Conservation (phyloP, 2,797 vertebrate genomes). For the Sphenopsis melanotis region DNA sequence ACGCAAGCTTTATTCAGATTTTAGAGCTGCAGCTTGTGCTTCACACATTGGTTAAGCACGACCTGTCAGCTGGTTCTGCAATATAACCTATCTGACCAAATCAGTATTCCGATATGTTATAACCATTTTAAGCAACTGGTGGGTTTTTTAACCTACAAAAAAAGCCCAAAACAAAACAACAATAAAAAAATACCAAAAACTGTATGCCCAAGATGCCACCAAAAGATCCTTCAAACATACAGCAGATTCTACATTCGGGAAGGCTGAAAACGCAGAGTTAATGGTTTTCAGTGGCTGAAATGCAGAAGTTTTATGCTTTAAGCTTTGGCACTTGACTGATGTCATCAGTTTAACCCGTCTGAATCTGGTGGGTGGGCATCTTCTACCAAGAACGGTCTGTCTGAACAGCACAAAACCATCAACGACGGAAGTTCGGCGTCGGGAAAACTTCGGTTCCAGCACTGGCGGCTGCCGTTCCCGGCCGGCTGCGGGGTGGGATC, state of each 20-base stretch:
- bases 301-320: background rate
- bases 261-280: background rate
- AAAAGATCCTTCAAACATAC: background rate
- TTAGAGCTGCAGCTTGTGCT: background rate
- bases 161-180: background rate
- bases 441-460: background rate
- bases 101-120: background rate
- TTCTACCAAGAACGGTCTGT: too few relatives aligned
- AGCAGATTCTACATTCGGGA: background rate
- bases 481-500: background rate
- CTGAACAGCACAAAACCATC: background rate
- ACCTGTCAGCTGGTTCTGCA: background rate
- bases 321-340: background rate
- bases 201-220: background rate
- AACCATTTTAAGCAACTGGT: background rate
- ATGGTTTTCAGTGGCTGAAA: background rate
- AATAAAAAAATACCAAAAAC: background rate
- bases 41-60: background rate
- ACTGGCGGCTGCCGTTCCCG: fast-evolving
- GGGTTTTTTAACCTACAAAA: background rate
- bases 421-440: background rate
- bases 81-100: background rate
- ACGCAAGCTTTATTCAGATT: background rate
- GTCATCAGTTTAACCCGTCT: background rate
- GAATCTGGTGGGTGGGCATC: background rate